These are phyloP conservation scores for Baccha elongata DNA, from an alignment of 2,888 invertebrate species.

Conservation along the genomic window DNA sequence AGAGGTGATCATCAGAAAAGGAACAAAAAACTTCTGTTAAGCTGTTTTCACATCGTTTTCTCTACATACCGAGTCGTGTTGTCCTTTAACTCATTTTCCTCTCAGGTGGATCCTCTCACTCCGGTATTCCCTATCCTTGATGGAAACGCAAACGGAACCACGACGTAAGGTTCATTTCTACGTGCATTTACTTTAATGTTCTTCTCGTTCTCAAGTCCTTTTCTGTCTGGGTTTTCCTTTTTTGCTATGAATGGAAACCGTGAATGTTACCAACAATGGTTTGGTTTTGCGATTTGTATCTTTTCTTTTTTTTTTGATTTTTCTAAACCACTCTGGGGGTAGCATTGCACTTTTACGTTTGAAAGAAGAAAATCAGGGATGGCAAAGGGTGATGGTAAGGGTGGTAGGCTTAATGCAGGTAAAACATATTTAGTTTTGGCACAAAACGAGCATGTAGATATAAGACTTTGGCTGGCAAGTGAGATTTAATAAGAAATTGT, in stretches of 20 bases:
- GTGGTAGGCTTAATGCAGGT: constrained; percentile 53
- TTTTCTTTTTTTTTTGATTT: constrained; percentile 19
- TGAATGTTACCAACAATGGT: neutral
- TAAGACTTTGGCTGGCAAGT: constrained; percentile 25
- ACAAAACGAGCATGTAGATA: neutral
- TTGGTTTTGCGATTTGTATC: constrained; percentile 15
- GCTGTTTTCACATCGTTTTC: constrained; percentile 47
- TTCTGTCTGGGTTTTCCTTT: neutral
- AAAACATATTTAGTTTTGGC: constrained; percentile 30
- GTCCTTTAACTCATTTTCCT: constrained; percentile 36
- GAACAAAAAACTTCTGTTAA: constrained; percentile 30
- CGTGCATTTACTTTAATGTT: constrained; percentile 38
- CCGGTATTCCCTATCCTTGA: neutral
- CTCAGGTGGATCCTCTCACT: neutral
- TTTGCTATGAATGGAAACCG: constrained; percentile 6
- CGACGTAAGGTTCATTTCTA: constrained; percentile 36
- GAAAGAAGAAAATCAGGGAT: neutral
- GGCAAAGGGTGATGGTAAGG: neutral
- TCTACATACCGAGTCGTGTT: constrained; percentile 1
- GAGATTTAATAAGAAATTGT: constrained; percentile 71
- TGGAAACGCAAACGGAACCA: neutral
- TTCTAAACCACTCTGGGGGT: constrained; percentile 1
- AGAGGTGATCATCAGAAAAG: neutral
- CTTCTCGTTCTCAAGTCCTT: constrained; percentile 41
- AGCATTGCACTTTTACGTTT: constrained; percentile 6